Evolutionary conservation across 2,113 vertebrate species (phyloP).

Genomic region (Thamnaconus septentrionalis): DNA sequence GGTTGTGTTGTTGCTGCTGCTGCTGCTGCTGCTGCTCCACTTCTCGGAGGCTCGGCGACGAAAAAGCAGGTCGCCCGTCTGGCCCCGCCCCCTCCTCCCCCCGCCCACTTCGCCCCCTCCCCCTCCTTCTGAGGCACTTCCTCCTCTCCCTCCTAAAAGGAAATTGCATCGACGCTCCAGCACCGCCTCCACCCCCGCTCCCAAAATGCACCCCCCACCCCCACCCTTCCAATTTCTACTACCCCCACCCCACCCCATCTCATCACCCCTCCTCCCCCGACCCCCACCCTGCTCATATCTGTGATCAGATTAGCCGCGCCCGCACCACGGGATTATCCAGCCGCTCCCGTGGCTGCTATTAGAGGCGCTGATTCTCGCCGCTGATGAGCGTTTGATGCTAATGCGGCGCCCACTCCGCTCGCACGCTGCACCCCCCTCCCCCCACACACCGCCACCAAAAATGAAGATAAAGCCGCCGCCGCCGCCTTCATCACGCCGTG

Average conservation of each 20-base stretch:
- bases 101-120: constrained; percentile 17
- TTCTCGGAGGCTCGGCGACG: constrained; percentile 55
- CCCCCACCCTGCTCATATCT: constrained; percentile 48
- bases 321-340: constrained; percentile 61
- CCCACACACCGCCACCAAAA: neutral
- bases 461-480: constrained; percentile 56
- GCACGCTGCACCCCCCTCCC: constrained; percentile 6
- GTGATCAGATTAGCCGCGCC: constrained; percentile 60
- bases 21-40: constrained; percentile 45
- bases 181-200: constrained; percentile 1
- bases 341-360: constrained; percentile 43
- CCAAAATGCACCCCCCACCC: neutral
- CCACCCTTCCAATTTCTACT: constrained; percentile 16
- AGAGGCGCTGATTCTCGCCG: constrained; percentile 35
- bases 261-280: constrained; percentile 1
- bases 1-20: neutral
- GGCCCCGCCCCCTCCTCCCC: constrained; percentile 8
- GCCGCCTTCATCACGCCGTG: constrained; percentile 32
- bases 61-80: constrained; percentile 67
- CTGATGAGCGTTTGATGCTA: constrained; percentile 63
- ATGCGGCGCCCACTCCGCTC: constrained; percentile 35
- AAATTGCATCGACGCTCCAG: constrained; percentile 5
- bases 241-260: constrained; percentile 29
- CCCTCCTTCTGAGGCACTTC: constrained; percentile 7
- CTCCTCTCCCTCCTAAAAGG: constrained; percentile 9